phyloP scores from a whole-genome alignment of 30 jellyfish, hydroid and myxozoan species.

The Aurelia coerulea region DNA sequence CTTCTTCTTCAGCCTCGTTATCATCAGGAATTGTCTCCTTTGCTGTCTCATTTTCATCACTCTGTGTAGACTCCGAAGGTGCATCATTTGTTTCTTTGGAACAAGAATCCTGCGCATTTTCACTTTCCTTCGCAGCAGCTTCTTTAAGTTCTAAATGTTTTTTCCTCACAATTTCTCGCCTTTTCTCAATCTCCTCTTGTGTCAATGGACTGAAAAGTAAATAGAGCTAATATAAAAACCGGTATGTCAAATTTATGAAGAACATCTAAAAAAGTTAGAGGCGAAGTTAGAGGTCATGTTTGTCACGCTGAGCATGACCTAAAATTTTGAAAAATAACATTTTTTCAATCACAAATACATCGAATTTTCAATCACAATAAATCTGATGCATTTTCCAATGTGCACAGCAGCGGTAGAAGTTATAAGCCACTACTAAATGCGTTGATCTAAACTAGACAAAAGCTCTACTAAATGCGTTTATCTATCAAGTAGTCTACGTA shows the following conservation, averaged over 20 bases:
- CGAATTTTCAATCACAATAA: too few species aligned
- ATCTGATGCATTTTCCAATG: too few species aligned
- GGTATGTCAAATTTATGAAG: too few species aligned
- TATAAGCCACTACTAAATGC: too few species aligned
- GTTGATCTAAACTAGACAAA: too few species aligned
- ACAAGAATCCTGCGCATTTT: not conserved
- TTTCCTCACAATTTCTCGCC: constrained; percentile 83
- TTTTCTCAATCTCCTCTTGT: constrained; percentile 62
- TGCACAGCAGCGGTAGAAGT: too few species aligned
- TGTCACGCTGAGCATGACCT: not conserved
- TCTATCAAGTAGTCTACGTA: too few species aligned
- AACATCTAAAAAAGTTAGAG: not conserved
- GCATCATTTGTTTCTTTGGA: constrained; percentile 1
- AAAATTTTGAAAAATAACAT: too few species aligned
- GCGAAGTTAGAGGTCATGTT: not conserved
- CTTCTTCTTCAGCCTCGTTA: constrained; percentile 25
- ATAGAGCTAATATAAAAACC: not conserved
- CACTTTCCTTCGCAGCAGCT: constrained; percentile 13
- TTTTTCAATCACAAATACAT: too few species aligned
- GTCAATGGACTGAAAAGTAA: constrained; percentile 77
- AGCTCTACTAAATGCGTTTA: too few species aligned
- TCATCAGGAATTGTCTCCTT: not conserved
- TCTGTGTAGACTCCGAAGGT: not conserved
- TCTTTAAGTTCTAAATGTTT: constrained; percentile 64
- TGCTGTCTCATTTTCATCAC: not conserved